Conservation (phyloP, 1,140 invertebrate genomes). For the Drosophila sechellia region DNA sequence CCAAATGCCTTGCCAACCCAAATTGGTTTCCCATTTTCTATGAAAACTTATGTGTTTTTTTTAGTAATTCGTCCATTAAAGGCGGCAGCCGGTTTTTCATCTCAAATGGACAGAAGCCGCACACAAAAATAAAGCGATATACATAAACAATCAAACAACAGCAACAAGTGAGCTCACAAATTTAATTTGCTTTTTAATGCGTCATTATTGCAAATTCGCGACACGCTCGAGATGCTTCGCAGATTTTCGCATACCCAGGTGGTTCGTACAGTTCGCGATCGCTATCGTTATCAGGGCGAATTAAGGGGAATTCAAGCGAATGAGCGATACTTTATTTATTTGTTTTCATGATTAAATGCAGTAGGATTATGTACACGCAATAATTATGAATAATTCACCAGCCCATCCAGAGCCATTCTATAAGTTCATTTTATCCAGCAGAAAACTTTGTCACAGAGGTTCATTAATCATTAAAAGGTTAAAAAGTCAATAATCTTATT, state of each 20-base stretch:
- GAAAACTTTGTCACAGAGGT: too few species aligned
- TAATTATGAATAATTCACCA: too few species aligned
- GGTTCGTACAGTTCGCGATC: conserved; percentile 7
- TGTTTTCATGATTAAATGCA: background rate
- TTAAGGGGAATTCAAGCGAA: background rate
- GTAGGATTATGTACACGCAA: too few species aligned
- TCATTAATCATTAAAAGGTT: too few species aligned
- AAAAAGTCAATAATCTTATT: background rate
- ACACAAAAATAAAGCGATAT: conserved; percentile 33
- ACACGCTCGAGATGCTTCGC: conserved; percentile 24
- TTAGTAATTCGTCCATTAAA: conserved; percentile 49
- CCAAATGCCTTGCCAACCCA: conserved; percentile 46
- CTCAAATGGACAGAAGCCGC: conserved; percentile 28
- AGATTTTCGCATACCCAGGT: conserved; percentile 4
- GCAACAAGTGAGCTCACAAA: conserved; percentile 65
- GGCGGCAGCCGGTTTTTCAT: conserved; percentile 49
- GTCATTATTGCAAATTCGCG: conserved; percentile 66
- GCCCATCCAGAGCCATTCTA: too few species aligned
- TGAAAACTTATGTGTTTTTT: conserved; percentile 52
- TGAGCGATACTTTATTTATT: background rate
- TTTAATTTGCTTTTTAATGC: conserved; percentile 71
- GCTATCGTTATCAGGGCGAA: background rate
- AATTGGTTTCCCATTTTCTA: conserved; percentile 37
- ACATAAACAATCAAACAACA: conserved; percentile 30
- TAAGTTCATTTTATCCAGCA: too few species aligned